Percentiles rank a stretch among this genome's conserved stretches.
Evolutionary conservation across 2,797 vertebrate species (phyloP).

Genomic region (Momotus momota): DNA sequence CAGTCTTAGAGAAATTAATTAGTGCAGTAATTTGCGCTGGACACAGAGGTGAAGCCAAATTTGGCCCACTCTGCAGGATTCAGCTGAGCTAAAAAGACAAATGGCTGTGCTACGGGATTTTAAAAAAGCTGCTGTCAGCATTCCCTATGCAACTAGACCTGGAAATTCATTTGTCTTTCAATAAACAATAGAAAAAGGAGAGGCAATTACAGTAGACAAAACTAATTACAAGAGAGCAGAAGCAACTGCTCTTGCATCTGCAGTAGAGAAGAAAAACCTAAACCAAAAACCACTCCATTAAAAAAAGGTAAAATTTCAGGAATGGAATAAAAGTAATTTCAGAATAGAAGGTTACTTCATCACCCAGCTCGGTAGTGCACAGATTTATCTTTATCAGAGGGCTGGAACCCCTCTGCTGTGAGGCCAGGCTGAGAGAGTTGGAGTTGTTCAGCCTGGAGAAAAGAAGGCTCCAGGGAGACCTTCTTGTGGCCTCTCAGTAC

Average conservation of each 20-base stretch:
- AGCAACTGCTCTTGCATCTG: neutral
- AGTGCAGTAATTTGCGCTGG: neutral
- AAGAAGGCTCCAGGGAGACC: neutral
- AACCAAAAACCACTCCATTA: neutral
- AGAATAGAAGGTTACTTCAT: neutral
- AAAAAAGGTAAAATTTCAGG: neutral
- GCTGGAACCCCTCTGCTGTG: neutral
- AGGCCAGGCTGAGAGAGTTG: neutral
- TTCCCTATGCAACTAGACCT: constrained; percentile 8
- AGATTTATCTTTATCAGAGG: neutral
- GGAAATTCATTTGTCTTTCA: constrained; percentile 40
- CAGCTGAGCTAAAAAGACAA: constrained; percentile 16
- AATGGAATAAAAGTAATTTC: neutral
- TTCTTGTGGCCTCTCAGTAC: neutral
- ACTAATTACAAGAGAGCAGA: constrained; percentile 13
- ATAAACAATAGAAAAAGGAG: constrained; percentile 27
- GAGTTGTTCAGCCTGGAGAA: neutral
- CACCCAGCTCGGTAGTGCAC: rapidly evolving
- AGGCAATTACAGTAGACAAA: constrained; percentile 45
- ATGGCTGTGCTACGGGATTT: constrained; percentile 20
- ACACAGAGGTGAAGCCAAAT: neutral
- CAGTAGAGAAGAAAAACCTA: neutral
- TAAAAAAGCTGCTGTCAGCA: constrained; percentile 44
- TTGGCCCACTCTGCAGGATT: constrained; percentile 40
- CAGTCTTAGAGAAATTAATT: constrained; percentile 9